phyloP scores from a whole-genome alignment of 2,888 invertebrate genomes.

The Polietes domitor region DNA sequence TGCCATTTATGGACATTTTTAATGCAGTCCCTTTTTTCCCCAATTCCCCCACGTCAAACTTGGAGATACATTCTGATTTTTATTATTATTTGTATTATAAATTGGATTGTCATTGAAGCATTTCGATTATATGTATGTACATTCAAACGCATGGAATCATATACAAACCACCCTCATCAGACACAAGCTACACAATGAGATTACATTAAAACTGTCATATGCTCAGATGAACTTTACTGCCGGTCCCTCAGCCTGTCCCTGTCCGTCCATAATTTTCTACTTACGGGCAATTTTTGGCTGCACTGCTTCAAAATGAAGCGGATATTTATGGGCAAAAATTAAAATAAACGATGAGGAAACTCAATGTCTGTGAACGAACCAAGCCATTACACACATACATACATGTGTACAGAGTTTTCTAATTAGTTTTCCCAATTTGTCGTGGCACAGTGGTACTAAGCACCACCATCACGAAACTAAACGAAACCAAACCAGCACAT shows the following conservation, averaged over 20 bases:
- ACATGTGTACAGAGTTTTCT: neutral
- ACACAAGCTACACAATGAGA: too few relatives aligned
- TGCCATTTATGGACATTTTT: too few relatives aligned
- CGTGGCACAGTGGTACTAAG: neutral
- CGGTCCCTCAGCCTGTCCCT: neutral
- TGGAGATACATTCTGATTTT: too few relatives aligned
- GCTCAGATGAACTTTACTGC: neutral
- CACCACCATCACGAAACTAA: neutral
- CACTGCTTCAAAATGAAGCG: neutral
- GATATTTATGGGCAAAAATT: neutral
- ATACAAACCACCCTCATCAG: too few relatives aligned
- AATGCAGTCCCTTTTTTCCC: too few relatives aligned
- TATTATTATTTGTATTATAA: too few relatives aligned
- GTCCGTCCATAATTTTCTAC: neutral
- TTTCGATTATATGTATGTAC: too few relatives aligned
- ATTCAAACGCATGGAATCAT: too few relatives aligned
- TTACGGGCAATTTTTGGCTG: neutral
- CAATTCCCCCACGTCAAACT: too few relatives aligned
- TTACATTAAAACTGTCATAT: too few relatives aligned
- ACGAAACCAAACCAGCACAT: too few relatives aligned
- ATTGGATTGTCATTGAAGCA: too few relatives aligned
- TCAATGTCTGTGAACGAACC: neutral
- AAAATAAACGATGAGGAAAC: slow-evolving; percentile 1
- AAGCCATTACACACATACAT: neutral
- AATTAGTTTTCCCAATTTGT: slow-evolving; percentile 5